Conservation (phyloP, 2,888 invertebrate genomes). For the Metellina segmentata region DNA sequence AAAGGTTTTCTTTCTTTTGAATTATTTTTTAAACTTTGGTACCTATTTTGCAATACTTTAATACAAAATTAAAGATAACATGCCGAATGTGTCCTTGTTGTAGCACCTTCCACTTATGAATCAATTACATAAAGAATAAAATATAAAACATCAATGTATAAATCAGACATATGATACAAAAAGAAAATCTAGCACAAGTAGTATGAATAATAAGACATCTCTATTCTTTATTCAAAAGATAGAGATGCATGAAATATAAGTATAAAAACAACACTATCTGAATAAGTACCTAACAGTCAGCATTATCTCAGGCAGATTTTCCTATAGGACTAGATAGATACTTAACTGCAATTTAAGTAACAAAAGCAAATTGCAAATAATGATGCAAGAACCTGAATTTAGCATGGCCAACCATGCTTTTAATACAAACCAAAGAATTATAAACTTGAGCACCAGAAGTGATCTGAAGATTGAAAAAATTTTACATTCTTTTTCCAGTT, state of each 20-base stretch:
- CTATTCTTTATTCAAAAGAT: constrained; percentile 47
- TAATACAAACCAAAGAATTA: constrained; percentile 54
- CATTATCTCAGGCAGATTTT: constrained; percentile 61
- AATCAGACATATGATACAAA: constrained; percentile 43
- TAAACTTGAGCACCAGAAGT: constrained; percentile 64
- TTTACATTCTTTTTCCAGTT: constrained; percentile 57
- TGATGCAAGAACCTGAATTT: constrained; percentile 64
- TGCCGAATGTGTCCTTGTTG: constrained; percentile 5
- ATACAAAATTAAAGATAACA: constrained; percentile 3
- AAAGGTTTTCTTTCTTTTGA: background rate
- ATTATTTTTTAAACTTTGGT: background rate
- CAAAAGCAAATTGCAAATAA: constrained; percentile 68
- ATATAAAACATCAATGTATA: constrained; percentile 54
- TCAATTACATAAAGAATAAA: constrained; percentile 38
- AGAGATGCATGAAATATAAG: constrained; percentile 59
- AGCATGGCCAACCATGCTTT: constrained; percentile 59
- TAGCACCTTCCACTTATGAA: constrained; percentile 28
- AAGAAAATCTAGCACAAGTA: constrained; percentile 44
- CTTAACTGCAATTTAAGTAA: constrained; percentile 73
- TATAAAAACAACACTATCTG: constrained; percentile 73
- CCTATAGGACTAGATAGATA: constrained; percentile 72
- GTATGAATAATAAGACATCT: constrained; percentile 37
- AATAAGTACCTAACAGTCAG: constrained; percentile 58
- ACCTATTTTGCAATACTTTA: background rate
- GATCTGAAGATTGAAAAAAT: constrained; percentile 47